Base-by-base conservation (phyloP, 2,113 vertebrate species). In the western clawed frog (Xenopus tropicalis) region DNA sequence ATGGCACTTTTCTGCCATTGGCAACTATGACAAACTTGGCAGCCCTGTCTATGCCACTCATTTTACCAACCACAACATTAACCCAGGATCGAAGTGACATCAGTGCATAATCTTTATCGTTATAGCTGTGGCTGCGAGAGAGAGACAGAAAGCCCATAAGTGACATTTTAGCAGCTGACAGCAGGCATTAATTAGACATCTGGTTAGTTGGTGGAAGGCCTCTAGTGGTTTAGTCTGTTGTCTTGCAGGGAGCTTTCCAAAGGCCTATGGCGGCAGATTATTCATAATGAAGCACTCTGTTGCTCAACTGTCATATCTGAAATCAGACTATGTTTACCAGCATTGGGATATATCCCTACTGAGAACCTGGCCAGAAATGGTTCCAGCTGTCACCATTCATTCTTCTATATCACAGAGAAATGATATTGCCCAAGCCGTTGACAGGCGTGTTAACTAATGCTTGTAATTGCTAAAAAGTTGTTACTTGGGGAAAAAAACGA, bases 51-150 rank as follows among this genome's bases (percentile, higher is more conserved):
- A 99, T 95, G 82, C 82, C 85, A 17, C 86, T 93, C 93, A 98
- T 93, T 87, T 92, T 96, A 54, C 88, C 97, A 11, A 82, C 87
- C 81, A 98, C 91, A 24, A 93, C 82, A 0, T 78, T 86, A 79
- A 96, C 81, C 87, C 91, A 92, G 79, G 92, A 91, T 29, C 78
- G 85, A 81, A 98, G 85, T 10, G 92, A 93, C 79, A 97, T 88
- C 88, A 88, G 80, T 22, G 86, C 88, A 62, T 93, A 81, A 88
- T 94, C 92, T 81, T 87, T 87, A 78, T 91, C 86, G 82, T 83
- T 91, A 90, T 91, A 96, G 63, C 91, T 89, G 82, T 98, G 90
- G 82, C 97, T 98, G 88, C 1, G 19, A 83, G n/a, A n/a, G n/a
- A n/a, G n/a, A 86, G 80, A 86, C 85, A 88, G 79, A 82, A 21